A percentile compares a stretch with the other conserved stretches of the same genome.
Evolutionary conservation across 2,113 vertebrate species (phyloP).

Genomic region (Peromyscus californicus): DNA sequence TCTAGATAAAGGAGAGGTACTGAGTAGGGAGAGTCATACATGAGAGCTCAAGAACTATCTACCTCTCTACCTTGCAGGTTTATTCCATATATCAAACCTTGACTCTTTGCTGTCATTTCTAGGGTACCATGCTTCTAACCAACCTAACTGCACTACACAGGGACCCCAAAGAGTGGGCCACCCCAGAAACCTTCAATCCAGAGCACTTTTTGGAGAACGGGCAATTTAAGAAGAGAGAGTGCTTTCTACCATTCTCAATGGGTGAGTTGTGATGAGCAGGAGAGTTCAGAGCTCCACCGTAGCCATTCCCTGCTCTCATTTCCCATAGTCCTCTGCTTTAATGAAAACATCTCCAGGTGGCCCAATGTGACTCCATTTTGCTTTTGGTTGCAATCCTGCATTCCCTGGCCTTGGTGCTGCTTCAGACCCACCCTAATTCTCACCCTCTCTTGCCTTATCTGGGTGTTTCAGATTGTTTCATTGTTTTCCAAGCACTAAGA

Average conservation of each 20-base stretch:
- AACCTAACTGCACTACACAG: constrained; percentile 90
- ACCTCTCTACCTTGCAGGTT: accelerated
- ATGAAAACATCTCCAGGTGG: not conserved
- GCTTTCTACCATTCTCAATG: constrained; percentile 94
- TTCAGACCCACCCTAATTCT: not conserved
- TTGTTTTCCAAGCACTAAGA: not conserved
- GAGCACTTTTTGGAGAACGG: constrained; percentile 94
- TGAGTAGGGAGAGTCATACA: accelerated
- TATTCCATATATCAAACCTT: not conserved
- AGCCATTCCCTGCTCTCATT: not conserved
- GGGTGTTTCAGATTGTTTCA: not conserved
- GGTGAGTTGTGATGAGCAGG: constrained; percentile 83
- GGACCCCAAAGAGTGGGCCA: constrained; percentile 92
- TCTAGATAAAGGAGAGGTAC: not conserved
- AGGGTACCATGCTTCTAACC: constrained; percentile 89
- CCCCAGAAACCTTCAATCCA: constrained; percentile 92
- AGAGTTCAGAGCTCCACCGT: not conserved
- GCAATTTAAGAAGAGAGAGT: constrained; percentile 89
- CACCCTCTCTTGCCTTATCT: not conserved
- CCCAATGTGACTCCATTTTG: not conserved
- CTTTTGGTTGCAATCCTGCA: accelerated
- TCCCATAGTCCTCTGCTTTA: not conserved
- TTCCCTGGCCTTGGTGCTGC: not conserved
- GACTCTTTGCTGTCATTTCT: constrained; percentile 52
- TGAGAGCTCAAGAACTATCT: accelerated